Evolutionary conservation across 2,797 vertebrate species (phyloP), one percentile per base, ranked within the genome.

Genomic region (Spea hammondii): DNA sequence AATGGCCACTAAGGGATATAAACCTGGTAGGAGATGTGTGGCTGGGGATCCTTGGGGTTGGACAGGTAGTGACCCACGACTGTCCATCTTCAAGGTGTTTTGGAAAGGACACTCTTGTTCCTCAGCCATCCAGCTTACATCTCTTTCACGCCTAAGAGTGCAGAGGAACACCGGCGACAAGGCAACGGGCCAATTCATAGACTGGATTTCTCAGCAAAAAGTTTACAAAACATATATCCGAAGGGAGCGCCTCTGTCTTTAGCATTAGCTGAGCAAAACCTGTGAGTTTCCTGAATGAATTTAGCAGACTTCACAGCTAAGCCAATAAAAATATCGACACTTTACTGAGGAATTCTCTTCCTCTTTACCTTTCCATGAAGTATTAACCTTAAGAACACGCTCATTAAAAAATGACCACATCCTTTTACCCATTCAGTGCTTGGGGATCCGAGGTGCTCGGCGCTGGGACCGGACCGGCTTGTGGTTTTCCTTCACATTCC

Each of bases 171-270:
- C 83, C 85, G 79, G 80, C 84, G 85, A 86, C 46, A 59, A 65
- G 81, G 83, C 4, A 48, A 83, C 84, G 11, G 70, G 83, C 82
- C 80, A 87, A 77, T 83, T 83, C 80, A 83, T 85, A 86, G 89
- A 87, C 79, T 46, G 53, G 46, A 83, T 87, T 88, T 86, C 84
- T 77, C 54, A 86, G 70, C 45, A 76, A 75, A 78, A 84, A 53
- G 11, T 4, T 74, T 50, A 74, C 44, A 79, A 84, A 82, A 59
- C 8, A 4, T 8, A 82, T 64, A 48, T 79, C 59, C 50, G 51
- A 74, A 54, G 17, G 67, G 57, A 69, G 66, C 50, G 48, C 46
- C 51, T 75, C 67, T 74, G n/a, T 47, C 72, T 74, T 69, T 62
- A 75, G 50, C 46, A 64, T 64, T 74, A 54, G 49, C 44, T 65